These are phyloP conservation scores for Drepanosiphum platanoidis DNA, from an alignment of 2,888 invertebrate species.

Conservation along the genomic window DNA sequence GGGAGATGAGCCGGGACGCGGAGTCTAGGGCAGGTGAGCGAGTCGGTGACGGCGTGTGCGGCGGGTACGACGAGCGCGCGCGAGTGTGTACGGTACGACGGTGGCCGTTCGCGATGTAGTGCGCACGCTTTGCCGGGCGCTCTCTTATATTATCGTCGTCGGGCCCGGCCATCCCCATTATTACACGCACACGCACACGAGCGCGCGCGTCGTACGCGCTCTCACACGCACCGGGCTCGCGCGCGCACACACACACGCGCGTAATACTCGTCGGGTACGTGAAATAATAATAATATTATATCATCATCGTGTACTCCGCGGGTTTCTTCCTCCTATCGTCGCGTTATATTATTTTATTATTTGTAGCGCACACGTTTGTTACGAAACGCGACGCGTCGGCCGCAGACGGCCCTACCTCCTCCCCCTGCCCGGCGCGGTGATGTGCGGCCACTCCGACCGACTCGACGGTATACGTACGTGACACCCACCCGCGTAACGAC, in stretches of 20 bases:
- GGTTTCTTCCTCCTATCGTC: too few species aligned
- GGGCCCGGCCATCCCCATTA: conserved; percentile 58
- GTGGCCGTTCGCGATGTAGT: conserved; percentile 37
- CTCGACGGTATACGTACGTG: too few species aligned
- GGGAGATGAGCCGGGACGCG: neutral
- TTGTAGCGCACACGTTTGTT: too few species aligned
- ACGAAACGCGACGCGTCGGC: too few species aligned
- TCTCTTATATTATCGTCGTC: conserved; percentile 53
- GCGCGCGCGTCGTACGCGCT: neutral
- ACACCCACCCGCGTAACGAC: too few species aligned
- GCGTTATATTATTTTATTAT: too few species aligned
- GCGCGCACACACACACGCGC: neutral
- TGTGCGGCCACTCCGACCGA: too few species aligned
- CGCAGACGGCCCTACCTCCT: too few species aligned
- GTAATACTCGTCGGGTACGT: neutral
- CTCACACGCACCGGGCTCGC: neutral
- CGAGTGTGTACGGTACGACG: conserved; percentile 19
- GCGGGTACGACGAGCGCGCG: conserved; percentile 14
- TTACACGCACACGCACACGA: neutral
- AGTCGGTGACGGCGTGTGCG: neutral
- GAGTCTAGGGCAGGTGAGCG: neutral
- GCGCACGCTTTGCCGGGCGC: conserved; percentile 49
- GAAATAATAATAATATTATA: conserved; percentile 8
- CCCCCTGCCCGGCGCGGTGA: too few species aligned
- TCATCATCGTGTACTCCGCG: too few species aligned